Evolutionary conservation across 1,140 invertebrate species (phyloP), one percentile per base, ranked within the genome.

Genomic region (Rhizoglyphus robini): DNA sequence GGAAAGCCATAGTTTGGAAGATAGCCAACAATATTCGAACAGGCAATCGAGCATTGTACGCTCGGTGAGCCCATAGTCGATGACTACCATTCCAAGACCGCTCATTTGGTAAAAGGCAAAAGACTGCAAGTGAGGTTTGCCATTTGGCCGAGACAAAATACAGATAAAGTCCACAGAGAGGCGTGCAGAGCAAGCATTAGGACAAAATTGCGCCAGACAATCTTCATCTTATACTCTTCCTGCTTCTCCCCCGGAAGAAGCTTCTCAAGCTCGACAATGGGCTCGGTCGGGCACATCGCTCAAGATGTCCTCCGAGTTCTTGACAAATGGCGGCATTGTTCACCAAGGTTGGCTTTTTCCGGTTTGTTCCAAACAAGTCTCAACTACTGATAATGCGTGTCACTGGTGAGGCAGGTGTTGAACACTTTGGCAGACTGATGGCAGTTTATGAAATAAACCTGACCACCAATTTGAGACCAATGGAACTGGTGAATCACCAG

Each of bases 121-220:
- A 13, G 67, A 90, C 83, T 74, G 87, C 87, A 29, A 85, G 41
- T 61, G 81, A 78, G 1, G 92, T 95, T 59, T 79, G 72, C 75
- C 85, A 81, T 78, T 87, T 86, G 27, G 89, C 88, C 0, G 83
- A 83, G 8, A 86, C 85, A 11, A 95, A 74, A 68, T 83, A 80
- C 0, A 94, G 79, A 71, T 87, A 94, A 0, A 86, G 69, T 30
- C 90, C 91, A 74, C 93, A 93, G 0, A 96, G 25, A 84, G 15
- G 88, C 30, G 77, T 99, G 95, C n/a, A 98, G 81, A 67, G 85
- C 84, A 5, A 77, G 72, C 74, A 96, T 95, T 0, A 90, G 75
- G 4, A 87, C 77, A 11, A 97, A 89, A 76, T 97, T 98, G 70
- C 86, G 83, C 93, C 94, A 97, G 0, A 96, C 92, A 30, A 93